These are phyloP conservation scores for Drosophila bocki DNA, from an alignment of 1,140 invertebrate genomes.

Conservation along the genomic window DNA sequence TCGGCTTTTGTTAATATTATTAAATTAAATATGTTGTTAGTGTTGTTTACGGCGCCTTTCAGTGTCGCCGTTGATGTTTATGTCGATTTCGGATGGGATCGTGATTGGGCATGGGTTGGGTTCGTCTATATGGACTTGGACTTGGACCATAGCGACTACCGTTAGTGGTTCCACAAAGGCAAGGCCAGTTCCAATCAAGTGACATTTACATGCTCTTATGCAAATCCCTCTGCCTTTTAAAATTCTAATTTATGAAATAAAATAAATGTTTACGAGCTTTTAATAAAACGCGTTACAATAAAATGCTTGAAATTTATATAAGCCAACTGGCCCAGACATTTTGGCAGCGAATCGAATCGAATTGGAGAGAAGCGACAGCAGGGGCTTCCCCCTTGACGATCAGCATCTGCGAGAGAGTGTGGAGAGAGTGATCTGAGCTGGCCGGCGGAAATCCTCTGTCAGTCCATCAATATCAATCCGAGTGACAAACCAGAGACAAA, in stretches of 20 bases:
- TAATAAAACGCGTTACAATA: slow-evolving; percentile 81
- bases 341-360: slow-evolving; percentile 64
- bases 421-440: slow-evolving; percentile 51
- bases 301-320: slow-evolving; percentile 82
- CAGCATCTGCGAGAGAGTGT: neutral
- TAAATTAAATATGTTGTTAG: slow-evolving; percentile 81
- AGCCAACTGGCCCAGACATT: slow-evolving; percentile 66
- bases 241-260: slow-evolving; percentile 81
- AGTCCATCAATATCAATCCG: slow-evolving; percentile 72
- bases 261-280: slow-evolving; percentile 84
- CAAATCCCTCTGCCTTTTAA: slow-evolving; percentile 67
- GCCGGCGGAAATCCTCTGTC: slow-evolving; percentile 77
- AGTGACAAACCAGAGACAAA: slow-evolving; percentile 54
- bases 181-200: slow-evolving; percentile 71
- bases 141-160: slow-evolving; percentile 55
- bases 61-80: slow-evolving; percentile 40
- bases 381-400: slow-evolving; percentile 21
- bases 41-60: slow-evolving; percentile 68
- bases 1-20: slow-evolving; percentile 80
- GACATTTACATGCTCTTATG: slow-evolving; percentile 82
- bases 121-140: slow-evolving; percentile 1
- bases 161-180: slow-evolving; percentile 57
- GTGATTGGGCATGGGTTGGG: slow-evolving; percentile 20
- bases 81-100: slow-evolving; percentile 23
- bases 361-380: neutral